Percentiles rank a stretch among this genome's conserved stretches.
Conservation (phyloP, 30 jellyfish, hydroid and myxozoan species). For the Mastigias papua region DNA sequence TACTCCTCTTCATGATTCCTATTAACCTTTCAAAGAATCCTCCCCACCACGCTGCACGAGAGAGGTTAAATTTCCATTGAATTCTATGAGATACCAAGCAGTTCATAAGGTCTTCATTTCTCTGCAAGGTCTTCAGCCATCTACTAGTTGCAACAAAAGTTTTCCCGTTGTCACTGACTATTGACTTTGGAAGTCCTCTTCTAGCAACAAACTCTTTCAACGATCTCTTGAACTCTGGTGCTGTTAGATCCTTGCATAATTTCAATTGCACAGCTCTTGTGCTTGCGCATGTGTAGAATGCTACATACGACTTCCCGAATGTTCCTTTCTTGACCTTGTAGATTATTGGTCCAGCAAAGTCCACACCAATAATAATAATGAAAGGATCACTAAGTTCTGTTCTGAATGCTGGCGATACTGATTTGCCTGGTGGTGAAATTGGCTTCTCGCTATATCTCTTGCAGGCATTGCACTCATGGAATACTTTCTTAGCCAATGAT, state of each 20-base stretch:
- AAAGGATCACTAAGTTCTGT: conserved; percentile 31
- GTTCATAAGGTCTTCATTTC: conserved; percentile 33
- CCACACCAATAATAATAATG: conserved; percentile 22
- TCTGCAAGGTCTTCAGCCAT: conserved; percentile 41
- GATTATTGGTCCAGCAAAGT: conserved; percentile 56
- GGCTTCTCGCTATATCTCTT: conserved; percentile 30
- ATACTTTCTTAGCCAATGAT: conserved; percentile 19
- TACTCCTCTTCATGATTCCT: conserved; percentile 38
- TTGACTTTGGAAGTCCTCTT: conserved; percentile 41
- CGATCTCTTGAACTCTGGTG: conserved; percentile 42
- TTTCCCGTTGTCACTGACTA: conserved; percentile 56
- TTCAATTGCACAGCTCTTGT: conserved; percentile 55
- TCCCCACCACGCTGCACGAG: conserved; percentile 79
- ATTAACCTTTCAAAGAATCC: conserved; percentile 63
- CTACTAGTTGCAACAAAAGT: conserved; percentile 37
- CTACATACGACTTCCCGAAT: conserved; percentile 30
- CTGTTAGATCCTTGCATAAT: conserved; percentile 48
- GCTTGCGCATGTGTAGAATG: conserved; percentile 18
- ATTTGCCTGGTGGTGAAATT: conserved; percentile 20
- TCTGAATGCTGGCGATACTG: not conserved
- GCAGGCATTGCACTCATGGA: conserved; percentile 21
- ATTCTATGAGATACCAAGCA: conserved; percentile 36
- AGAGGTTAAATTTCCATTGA: conserved; percentile 44
- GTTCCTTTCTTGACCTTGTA: conserved; percentile 15
- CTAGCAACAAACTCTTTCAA: conserved; percentile 42